Percentiles rank a stretch among this genome's conserved stretches.
These are phyloP conservation scores for Melinaea menophilus DNA, from an alignment of 2,888 invertebrate species.

Conservation along the genomic window DNA sequence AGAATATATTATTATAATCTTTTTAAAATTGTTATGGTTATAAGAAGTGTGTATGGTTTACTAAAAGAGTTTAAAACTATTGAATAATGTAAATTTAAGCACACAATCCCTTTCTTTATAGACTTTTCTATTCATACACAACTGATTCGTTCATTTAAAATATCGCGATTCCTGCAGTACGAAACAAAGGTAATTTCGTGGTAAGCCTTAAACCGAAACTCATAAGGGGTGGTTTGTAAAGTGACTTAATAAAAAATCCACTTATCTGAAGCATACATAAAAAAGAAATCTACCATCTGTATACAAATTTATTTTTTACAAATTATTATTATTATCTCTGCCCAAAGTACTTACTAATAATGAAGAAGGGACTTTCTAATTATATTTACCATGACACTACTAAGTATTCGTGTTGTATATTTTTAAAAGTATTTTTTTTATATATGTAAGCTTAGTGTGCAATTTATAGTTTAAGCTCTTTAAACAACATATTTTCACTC, in stretches of 20 bases:
- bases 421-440: background rate
- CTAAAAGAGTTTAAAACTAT: background rate
- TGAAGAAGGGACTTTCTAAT: slow-evolving; percentile 11
- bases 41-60: too few relatives aligned
- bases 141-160: slow-evolving; percentile 65
- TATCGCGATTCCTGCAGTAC: slow-evolving; percentile 44
- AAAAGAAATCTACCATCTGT: slow-evolving; percentile 13
- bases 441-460: too few relatives aligned
- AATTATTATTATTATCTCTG: slow-evolving; percentile 16
- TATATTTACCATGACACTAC: background rate
- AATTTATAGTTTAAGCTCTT: too few relatives aligned
- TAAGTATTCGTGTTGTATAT: background rate
- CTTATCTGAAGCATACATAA: background rate
- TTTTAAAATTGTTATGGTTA: too few relatives aligned
- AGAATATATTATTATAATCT: too few relatives aligned
- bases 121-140: slow-evolving; percentile 47
- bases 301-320: background rate
- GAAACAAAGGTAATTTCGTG: slow-evolving; percentile 49
- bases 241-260: slow-evolving; percentile 18
- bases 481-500: background rate
- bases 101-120: slow-evolving; percentile 46
- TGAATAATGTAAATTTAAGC: slow-evolving; percentile 47
- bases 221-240: slow-evolving; percentile 19
- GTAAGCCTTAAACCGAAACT: slow-evolving; percentile 27
- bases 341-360: slow-evolving; percentile 17